phyloP scores from a whole-genome alignment of 2,797 vertebrate genomes.

The Triplophysa bombifrons region DNA sequence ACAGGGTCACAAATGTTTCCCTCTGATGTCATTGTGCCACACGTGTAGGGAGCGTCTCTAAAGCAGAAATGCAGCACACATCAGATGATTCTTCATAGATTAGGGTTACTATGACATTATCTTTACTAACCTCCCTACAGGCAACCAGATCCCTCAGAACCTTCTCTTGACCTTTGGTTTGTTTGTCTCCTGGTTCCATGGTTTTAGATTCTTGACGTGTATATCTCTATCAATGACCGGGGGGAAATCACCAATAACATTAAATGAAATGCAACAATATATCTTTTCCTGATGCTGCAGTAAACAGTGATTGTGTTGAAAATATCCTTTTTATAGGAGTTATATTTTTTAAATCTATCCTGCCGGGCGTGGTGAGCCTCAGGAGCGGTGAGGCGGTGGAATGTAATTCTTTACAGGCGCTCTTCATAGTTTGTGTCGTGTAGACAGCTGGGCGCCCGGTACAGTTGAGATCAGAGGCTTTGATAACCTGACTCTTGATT shows the following conservation, averaged over 20 bases:
- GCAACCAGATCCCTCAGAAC: neutral
- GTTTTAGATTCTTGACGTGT: neutral
- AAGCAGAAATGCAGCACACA: neutral
- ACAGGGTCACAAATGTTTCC: neutral
- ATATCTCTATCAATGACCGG: neutral
- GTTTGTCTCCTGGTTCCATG: neutral
- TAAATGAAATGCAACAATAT: neutral
- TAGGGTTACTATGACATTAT: constrained; percentile 48
- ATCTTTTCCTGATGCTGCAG: neutral
- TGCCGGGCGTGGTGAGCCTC: constrained; percentile 20
- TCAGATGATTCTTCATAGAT: constrained; percentile 45
- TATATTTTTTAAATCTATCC: neutral
- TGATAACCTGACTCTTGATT: constrained; percentile 97
- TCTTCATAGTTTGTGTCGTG: constrained; percentile 81
- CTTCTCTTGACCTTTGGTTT: neutral
- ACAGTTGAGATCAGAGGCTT: constrained; percentile 95
- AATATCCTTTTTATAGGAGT: neutral
- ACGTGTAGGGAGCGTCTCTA: neutral
- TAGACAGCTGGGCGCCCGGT: constrained; percentile 97
- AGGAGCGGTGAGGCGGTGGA: constrained; percentile 70
- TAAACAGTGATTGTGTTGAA: neutral
- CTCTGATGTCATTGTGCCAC: neutral
- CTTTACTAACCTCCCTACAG: constrained; percentile 43
- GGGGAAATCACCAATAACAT: neutral
- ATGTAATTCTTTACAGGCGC: constrained; percentile 91